Base-by-base conservation (phyloP, 1,140 invertebrate species). In the Hormaphis cornu region DNA sequence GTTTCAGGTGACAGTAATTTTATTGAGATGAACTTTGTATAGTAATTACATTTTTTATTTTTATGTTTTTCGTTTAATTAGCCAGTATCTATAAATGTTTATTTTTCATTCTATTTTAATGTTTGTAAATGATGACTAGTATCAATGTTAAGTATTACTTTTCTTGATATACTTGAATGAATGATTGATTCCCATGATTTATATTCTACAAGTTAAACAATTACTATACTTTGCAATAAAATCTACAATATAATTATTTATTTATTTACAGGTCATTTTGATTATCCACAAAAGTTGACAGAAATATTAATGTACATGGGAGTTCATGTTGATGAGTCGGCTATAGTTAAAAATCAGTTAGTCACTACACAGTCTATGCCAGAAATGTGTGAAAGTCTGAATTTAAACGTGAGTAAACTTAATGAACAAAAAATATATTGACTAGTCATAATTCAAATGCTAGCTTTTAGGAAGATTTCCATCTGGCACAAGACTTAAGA, bases 251-350 rank as follows among this genome's bases (percentile, higher is more conserved):
- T 46, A 73, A 70, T 69, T 72, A 74, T 77, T 74, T 77, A 48
- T 83, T 81, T 28, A 48, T 48, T 48, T 48, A 1, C 35, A 66
- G 61, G 61, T 63, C 85, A 84, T 75, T 81, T 81, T 74, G 86
- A 88, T 73, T 88, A 88, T 76, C 79, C 81, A 18, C 81, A 82
- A n/a, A 84, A 87, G 75, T 80, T 88, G 71, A 79, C 80, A 69
- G 79, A 78, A 7, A 83, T 88, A 48, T 71, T 80, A 8, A 74
- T 77, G 71, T 71, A 75, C 69, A 73, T 80, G 71, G 78, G 78
- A 26, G 40, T 81, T 14, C 72, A 69, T 50, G 44, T 66, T 50
- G 44, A 66, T 66, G 8, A 50, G 24, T 20, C 61, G 0, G 59
- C 63, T 63, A 58, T 14, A 14, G 3, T 50, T 12, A 42, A 71